Evolutionary conservation across 2,888 invertebrate genomes (phyloP).

Genomic region (Minunthozetes semirufus): DNA sequence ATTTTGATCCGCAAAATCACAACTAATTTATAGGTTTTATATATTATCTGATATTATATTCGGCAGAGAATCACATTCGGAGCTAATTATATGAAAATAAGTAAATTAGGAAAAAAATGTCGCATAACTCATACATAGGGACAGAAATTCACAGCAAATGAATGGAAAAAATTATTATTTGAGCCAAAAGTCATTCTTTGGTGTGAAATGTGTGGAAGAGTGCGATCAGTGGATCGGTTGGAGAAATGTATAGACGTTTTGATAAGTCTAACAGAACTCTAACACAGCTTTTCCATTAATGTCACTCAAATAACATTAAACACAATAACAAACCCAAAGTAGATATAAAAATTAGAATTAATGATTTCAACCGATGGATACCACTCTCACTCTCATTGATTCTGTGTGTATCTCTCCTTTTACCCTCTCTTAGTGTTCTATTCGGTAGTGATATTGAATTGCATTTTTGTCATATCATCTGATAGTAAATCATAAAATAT

Average conservation of each 20-base stretch:
- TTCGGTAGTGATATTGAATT: neutral
- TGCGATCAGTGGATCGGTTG: neutral
- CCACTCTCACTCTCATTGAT: neutral
- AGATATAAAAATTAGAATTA: constrained; percentile 31
- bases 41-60: neutral
- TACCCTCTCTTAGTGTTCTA: neutral
- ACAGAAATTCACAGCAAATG: neutral
- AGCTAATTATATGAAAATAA: neutral
- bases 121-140: neutral
- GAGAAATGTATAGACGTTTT: neutral
- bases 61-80: neutral
- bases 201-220: neutral
- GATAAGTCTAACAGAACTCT: constrained; percentile 9
- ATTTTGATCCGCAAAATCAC: neutral
- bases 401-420: neutral
- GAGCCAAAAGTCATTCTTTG: constrained; percentile 8
- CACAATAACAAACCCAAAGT: constrained; percentile 28
- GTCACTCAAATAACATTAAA: constrained; percentile 29
- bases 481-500: constrained; percentile 9
- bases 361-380: neutral
- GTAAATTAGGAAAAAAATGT: neutral
- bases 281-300: constrained; percentile 33
- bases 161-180: constrained; percentile 14
- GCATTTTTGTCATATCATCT: constrained; percentile 22
- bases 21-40: neutral